A percentile compares a stretch with the other conserved stretches of the same genome.
These are phyloP conservation scores for Micrastur ruficollis DNA, from an alignment of 2,797 vertebrate genomes.

Conservation along the genomic window DNA sequence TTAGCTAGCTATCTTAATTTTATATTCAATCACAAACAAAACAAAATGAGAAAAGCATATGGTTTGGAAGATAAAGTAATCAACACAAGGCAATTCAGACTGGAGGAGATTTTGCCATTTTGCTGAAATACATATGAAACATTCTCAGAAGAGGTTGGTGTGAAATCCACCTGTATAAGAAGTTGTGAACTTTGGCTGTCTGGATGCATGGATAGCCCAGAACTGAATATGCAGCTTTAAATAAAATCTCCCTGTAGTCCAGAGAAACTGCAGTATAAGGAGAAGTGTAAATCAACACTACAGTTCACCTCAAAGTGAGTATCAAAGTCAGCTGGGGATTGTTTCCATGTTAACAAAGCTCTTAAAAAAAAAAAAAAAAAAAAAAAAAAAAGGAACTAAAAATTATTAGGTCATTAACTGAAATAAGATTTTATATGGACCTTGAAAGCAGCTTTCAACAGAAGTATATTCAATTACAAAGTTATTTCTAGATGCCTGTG, in stretches of 20 bases:
- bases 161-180: background rate
- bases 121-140: background rate
- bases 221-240: background rate
- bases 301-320: background rate
- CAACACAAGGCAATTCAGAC: background rate
- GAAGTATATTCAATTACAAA: background rate
- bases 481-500: background rate
- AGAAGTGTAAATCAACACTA: background rate
- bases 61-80: background rate
- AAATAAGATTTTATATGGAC: background rate
- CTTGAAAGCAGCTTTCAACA: background rate
- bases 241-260: background rate
- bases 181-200: background rate
- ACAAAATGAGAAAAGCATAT: background rate
- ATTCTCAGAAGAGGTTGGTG: background rate
- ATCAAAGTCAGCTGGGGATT: background rate
- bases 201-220: background rate
- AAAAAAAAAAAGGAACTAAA: background rate
- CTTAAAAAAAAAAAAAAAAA: background rate
- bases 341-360: background rate
- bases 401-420: background rate
- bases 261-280: background rate
- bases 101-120: background rate
- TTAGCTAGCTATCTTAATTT: conserved; percentile 29
- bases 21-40: conserved; percentile 26